phyloP scores from a whole-genome alignment of 2,888 invertebrate genomes.

The Tiphia femorata region DNA sequence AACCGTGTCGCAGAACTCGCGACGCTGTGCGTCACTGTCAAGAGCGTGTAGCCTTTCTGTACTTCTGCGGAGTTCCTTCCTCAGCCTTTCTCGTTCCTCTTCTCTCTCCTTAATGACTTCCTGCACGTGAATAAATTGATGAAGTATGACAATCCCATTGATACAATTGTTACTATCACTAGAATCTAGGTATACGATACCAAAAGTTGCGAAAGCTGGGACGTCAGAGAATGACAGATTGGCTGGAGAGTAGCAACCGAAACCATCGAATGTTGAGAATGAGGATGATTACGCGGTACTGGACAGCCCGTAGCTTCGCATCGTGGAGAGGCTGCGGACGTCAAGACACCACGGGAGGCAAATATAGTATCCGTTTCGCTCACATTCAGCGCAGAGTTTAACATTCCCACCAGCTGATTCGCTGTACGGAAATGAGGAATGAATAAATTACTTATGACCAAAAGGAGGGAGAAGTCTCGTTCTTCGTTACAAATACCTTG shows the following conservation, averaged over 20 bases:
- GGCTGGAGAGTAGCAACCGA: constrained; percentile 75
- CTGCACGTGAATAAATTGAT: constrained; percentile 67
- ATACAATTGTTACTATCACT: constrained; percentile 14
- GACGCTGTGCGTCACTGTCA: constrained; percentile 60
- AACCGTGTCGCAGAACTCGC: constrained; percentile 47
- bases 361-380: constrained; percentile 72
- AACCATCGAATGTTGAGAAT: constrained; percentile 71
- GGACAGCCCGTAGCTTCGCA: constrained; percentile 68
- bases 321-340: constrained; percentile 56
- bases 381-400: constrained; percentile 73
- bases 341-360: constrained; percentile 68
- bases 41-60: constrained; percentile 80
- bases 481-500: constrained; percentile 70
- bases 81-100: constrained; percentile 80
- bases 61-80: constrained; percentile 79
- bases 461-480: neutral
- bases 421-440: constrained; percentile 68
- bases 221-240: constrained; percentile 75
- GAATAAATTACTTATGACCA: constrained; percentile 1
- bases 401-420: constrained; percentile 71
- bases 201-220: constrained; percentile 79
- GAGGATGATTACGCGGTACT: constrained; percentile 64
- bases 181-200: constrained; percentile 60
- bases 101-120: constrained; percentile 81
- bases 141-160: no score